Evolutionary conservation across 2,888 invertebrate species (phyloP).

Genomic region (Amphimallon solstitiale): DNA sequence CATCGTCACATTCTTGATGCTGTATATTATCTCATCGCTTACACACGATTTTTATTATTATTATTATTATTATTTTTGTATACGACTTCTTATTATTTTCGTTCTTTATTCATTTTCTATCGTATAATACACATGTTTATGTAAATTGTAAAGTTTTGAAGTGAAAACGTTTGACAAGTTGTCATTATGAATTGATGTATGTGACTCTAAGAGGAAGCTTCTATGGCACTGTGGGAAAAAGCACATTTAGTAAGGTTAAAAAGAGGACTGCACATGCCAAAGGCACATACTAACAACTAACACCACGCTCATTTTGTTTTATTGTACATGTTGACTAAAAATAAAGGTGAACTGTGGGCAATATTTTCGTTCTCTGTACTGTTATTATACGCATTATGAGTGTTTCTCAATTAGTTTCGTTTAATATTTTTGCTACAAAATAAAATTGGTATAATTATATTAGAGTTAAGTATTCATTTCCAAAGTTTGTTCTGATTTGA

Average conservation of each 20-base stretch:
- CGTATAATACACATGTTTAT: background rate
- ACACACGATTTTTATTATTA: constrained; percentile 7
- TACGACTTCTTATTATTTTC: background rate
- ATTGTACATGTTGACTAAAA: constrained; percentile 6
- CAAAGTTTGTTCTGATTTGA: no score
- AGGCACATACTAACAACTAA: constrained; percentile 4
- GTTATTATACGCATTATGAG: no score
- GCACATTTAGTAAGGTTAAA: constrained; percentile 27
- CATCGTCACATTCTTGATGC: constrained; percentile 17
- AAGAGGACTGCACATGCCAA: constrained; percentile 22
- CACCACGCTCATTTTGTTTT: background rate
- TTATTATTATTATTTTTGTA: no score
- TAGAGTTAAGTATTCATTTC: no score
- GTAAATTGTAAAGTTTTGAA: background rate
- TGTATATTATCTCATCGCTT: constrained; percentile 34
- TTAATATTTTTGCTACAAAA: no score
- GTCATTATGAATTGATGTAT: constrained; percentile 35
- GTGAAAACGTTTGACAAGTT: constrained; percentile 4
- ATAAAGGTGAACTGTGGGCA: background rate
- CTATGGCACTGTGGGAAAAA: constrained; percentile 17
- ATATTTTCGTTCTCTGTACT: no score
- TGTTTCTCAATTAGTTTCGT: no score
- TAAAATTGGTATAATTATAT: no score
- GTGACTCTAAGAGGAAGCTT: constrained; percentile 31
- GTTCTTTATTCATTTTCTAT: constrained; percentile 8